Conservation (phyloP, 2,113 vertebrate species). For the Zeus faber region DNA sequence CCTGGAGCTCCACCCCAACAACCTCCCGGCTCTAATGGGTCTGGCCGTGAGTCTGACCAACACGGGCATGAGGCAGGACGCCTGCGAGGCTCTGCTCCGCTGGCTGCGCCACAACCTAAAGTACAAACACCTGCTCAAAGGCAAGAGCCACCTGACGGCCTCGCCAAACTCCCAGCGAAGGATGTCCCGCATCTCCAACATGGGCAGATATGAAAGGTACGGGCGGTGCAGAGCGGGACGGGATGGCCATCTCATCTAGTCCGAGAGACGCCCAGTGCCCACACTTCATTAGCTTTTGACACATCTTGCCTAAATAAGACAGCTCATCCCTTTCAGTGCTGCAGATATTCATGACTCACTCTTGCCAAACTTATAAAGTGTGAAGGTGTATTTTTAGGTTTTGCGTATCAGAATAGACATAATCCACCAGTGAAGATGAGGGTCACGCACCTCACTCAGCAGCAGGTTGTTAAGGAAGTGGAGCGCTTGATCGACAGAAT, state of each 20-base stretch:
- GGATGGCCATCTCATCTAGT: neutral
- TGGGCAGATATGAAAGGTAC: slow-evolving; percentile 52
- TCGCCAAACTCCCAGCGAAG: slow-evolving; percentile 83
- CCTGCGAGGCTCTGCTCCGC: slow-evolving; percentile 86
- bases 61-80: slow-evolving; percentile 90
- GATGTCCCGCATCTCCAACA: slow-evolving; percentile 77
- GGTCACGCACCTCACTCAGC: too few relatives aligned
- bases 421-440: too few relatives aligned
- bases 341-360: too few relatives aligned
- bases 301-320: too few relatives aligned
- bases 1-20: slow-evolving; percentile 95
- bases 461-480: too few relatives aligned
- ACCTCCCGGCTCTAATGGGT: slow-evolving; percentile 90
- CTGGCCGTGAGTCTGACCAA: slow-evolving; percentile 97
- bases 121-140: slow-evolving; percentile 87
- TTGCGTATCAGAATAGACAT: too few relatives aligned
- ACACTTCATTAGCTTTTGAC: too few relatives aligned
- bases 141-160: slow-evolving; percentile 74
- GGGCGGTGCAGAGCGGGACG: neutral
- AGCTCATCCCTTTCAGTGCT: too few relatives aligned
- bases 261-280: too few relatives aligned
- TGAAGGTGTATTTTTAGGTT: too few relatives aligned
- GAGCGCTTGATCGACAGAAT: too few relatives aligned
- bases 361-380: too few relatives aligned
- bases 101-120: slow-evolving; percentile 95